phyloP scores from a whole-genome alignment of 2,113 vertebrate genomes.

The Callipepla squamata region DNA sequence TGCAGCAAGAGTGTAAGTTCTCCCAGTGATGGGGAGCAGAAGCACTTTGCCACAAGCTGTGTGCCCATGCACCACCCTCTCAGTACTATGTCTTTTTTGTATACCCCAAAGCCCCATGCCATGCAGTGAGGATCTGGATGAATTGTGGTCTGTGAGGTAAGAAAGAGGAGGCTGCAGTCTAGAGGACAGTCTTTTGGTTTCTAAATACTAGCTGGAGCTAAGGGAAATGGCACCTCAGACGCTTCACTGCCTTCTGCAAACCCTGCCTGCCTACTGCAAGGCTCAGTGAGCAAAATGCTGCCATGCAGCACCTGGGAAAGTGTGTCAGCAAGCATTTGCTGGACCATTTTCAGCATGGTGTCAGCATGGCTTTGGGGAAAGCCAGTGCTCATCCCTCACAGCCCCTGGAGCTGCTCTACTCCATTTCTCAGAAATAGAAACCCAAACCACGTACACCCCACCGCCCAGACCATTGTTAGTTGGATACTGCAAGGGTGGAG shows the following conservation, averaged over 20 bases:
- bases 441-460: neutral
- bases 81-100: neutral
- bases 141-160: neutral
- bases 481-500: neutral
- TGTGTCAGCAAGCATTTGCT: accelerated
- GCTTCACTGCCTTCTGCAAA: neutral
- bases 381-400: neutral
- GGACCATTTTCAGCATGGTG: neutral
- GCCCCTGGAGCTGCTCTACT: neutral
- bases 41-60: neutral
- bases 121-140: neutral
- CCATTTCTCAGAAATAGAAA: neutral
- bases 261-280: neutral
- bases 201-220: neutral
- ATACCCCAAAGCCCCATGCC: neutral
- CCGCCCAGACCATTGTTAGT: neutral
- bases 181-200: neutral
- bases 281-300: neutral
- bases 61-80: neutral
- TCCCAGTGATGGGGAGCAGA: neutral
- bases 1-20: neutral
- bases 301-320: neutral
- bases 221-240: neutral
- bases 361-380: neutral
- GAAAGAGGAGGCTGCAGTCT: neutral